Percentiles rank a stretch among this genome's conserved stretches.
These are phyloP conservation scores for Tetragonisca angustula DNA, from an alignment of 2,888 invertebrate species.

Conservation along the genomic window DNA sequence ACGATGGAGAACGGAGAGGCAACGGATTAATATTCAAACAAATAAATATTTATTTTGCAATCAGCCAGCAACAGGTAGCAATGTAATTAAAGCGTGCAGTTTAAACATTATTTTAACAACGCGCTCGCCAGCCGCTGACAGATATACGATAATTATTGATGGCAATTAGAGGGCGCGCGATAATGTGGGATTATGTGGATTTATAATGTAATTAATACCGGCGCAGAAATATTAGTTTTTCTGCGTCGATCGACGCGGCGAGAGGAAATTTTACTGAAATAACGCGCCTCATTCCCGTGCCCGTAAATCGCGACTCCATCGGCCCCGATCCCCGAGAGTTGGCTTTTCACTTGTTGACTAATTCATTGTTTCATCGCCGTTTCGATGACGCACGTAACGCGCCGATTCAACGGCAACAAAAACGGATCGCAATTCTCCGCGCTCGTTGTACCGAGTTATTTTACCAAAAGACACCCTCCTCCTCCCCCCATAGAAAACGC, in stretches of 20 bases:
- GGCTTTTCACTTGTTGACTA: constrained; percentile 52
- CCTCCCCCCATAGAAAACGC: neutral
- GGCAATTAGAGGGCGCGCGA: constrained; percentile 70
- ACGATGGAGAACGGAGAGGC: constrained; percentile 25
- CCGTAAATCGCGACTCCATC: constrained; percentile 53
- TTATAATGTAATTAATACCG: constrained; percentile 72
- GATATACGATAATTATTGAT: constrained; percentile 73
- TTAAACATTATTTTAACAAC: constrained; percentile 74
- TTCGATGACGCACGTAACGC: constrained; percentile 40
- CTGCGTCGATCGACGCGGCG: constrained; percentile 60
- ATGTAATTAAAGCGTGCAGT: constrained; percentile 72
- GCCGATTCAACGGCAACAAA: constrained; percentile 20
- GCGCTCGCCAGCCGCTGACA: constrained; percentile 63
- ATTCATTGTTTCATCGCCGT: constrained; percentile 47
- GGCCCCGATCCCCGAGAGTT: constrained; percentile 27
- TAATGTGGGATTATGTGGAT: constrained; percentile 70
- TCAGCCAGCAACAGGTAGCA: constrained; percentile 73
- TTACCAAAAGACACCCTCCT: neutral
- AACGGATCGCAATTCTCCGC: neutral
- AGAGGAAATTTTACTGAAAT: constrained; percentile 70
- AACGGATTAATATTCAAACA: constrained; percentile 71
- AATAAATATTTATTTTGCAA: constrained; percentile 74
- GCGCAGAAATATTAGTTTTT: constrained; percentile 71
- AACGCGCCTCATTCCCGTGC: constrained; percentile 58
- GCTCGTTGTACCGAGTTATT: neutral